Evolutionary conservation across 2,888 invertebrate species (phyloP), one percentile per base, ranked within the genome.

Genomic region (Parapristionchus giblindavisi): DNA sequence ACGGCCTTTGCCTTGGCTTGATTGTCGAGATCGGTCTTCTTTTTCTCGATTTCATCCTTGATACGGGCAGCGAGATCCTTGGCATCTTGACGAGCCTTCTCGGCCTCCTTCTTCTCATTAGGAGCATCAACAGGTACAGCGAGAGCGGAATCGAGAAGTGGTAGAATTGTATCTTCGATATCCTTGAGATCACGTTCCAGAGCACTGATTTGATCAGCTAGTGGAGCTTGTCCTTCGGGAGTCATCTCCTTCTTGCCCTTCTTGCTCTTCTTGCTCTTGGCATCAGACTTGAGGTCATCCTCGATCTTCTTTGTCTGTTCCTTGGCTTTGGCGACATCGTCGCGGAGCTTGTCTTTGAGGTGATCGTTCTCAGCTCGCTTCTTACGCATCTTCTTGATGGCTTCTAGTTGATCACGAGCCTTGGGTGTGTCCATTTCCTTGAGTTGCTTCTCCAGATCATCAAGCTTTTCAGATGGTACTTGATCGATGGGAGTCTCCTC

Each of bases 391-490:
- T 77, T 76, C 51, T 63, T 73, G 58, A 80, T 73, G 36, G 78
- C 71, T 51, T 75, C 75, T 11, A 68, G 34, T 34, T 70, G 56
- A 1, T 36, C 68, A 4, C 24, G 58, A 5, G 65, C 70, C 5
- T 51, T n/a, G 8, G 70, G 70, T 24, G 63, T 17, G 74, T 79
- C 78, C 40, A 80, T 74, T 43, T 75, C 66, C 24, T 54, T 66
- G 48, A 80, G 52, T 36, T 77, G 75, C 51, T 77, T 71, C 76
- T 76, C 76, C 38, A 80, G 71, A 38, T 65, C 76, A 17, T 43
- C 43, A 17, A 43, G 43, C 17, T 43, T 43, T 17, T 43, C 43
- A 17, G 17, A 17, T 17, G 43, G 43, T 17, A 43, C 43, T 17
- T 8, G 8, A 17, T 43, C 43, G 43, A 43, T 43, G 43, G 43